Conservation (phyloP, 2,113 vertebrate species). For the Cranoglanis bouderius region DNA sequence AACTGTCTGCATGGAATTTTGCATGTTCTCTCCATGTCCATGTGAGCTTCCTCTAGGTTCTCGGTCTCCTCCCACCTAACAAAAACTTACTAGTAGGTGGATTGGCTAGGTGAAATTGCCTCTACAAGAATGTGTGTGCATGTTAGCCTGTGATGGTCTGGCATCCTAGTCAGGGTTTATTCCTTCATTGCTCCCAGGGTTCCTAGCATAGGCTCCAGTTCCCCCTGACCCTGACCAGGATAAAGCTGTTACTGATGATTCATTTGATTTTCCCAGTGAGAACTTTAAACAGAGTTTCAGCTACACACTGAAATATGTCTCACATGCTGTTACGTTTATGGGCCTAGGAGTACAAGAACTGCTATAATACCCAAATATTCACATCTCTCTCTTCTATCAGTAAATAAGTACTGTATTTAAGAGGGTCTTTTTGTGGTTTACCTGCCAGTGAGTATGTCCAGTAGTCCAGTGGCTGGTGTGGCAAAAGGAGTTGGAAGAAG, state of each 20-base stretch:
- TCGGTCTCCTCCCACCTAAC: not conserved
- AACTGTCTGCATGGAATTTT: not conserved
- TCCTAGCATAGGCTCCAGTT: not conserved
- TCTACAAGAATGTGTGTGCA: not conserved
- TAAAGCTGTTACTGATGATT: not conserved
- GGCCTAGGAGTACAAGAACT: not conserved
- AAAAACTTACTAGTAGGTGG: not conserved
- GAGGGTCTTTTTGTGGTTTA: not conserved
- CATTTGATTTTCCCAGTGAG: not conserved
- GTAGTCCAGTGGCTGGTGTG: not conserved
- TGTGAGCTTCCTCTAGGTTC: not conserved
- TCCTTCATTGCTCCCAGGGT: not conserved
- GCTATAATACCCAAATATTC: not conserved
- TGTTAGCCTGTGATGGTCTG: not conserved
- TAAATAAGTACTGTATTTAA: not conserved
- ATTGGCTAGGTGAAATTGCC: not conserved
- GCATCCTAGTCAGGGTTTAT: not conserved
- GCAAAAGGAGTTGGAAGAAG: not conserved
- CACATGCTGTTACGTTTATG: not conserved
- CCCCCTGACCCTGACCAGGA: not conserved
- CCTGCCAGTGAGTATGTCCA: not conserved
- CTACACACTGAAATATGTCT: not conserved
- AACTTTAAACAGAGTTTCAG: not conserved
- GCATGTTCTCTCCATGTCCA: not conserved
- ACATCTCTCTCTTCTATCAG: not conserved